Percentiles rank a stretch among this genome's conserved stretches.
phyloP scores from a whole-genome alignment of 1,140 invertebrate genomes.

The Drosophila albomicans region DNA sequence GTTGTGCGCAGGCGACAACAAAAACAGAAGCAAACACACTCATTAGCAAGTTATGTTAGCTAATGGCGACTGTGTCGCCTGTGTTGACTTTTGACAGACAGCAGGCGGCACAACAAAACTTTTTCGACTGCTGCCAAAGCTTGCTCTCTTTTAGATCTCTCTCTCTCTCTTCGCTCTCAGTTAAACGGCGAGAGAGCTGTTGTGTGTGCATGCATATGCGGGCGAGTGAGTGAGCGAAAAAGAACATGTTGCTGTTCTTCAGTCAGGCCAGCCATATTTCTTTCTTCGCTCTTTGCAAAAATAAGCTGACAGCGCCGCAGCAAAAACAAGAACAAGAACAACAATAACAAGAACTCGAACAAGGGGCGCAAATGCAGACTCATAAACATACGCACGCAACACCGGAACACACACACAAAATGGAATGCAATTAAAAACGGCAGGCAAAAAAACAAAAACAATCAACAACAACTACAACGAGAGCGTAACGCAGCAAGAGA shows the following conservation, averaged over 20 bases:
- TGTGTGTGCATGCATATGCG: conserved; percentile 19
- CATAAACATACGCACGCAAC: conserved; percentile 24
- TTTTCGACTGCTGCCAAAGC: conserved; percentile 1
- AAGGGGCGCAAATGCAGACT: conserved; percentile 33
- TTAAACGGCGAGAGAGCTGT: neutral
- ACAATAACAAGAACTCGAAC: conserved; percentile 31
- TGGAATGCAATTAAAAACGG: conserved; percentile 82
- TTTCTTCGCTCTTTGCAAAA: conserved; percentile 48
- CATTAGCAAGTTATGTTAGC: conserved; percentile 10
- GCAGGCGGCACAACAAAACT: too few species aligned
- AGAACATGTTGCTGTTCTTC: conserved; percentile 54
- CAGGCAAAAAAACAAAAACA: conserved; percentile 74
- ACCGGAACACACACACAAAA: conserved; percentile 52
- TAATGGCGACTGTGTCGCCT: conserved; percentile 56
- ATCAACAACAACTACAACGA: conserved; percentile 27
- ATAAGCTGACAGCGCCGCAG: conserved; percentile 45
- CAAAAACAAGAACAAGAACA: conserved; percentile 10
- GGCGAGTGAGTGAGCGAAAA: neutral
- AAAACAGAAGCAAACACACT: conserved; percentile 3
- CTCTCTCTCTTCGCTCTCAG: conserved; percentile 3
- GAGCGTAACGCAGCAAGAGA: neutral
- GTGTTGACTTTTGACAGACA: conserved; percentile 56
- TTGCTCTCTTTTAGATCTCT: conserved; percentile 6
- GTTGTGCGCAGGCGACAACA: conserved; percentile 33
- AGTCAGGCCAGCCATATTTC: conserved; percentile 59